These are phyloP conservation scores for Shargacucullia verbasci DNA, from an alignment of 2,888 invertebrate genomes.

Conservation along the genomic window DNA sequence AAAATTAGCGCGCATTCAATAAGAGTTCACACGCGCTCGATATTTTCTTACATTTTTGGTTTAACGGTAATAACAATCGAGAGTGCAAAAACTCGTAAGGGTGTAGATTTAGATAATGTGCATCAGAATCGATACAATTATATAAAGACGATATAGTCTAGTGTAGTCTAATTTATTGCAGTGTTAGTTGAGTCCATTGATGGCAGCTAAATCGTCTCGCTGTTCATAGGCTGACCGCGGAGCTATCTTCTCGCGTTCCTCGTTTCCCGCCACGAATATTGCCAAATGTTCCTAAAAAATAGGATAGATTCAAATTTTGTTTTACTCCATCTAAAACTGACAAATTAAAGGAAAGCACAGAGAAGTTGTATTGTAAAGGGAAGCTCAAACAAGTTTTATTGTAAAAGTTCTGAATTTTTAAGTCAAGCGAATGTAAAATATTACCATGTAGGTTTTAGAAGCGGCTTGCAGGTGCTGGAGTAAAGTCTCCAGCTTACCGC, in stretches of 20 bases:
- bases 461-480: constrained; percentile 86
- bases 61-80: no score
- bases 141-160: no score
- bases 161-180: constrained; percentile 14
- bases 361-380: no score
- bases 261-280: constrained; percentile 91
- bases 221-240: constrained; percentile 80
- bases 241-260: constrained; percentile 89
- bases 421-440: constrained; percentile 23
- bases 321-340: constrained; percentile 16
- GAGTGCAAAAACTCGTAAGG: no score
- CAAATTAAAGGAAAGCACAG: no score
- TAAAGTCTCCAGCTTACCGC: constrained; percentile 78
- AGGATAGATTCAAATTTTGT: constrained; percentile 6
- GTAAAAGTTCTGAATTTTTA: no score
- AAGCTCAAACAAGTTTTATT: no score
- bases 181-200: constrained; percentile 82
- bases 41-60: no score
- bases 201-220: constrained; percentile 77
- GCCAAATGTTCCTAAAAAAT: constrained; percentile 90
- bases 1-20: no score
- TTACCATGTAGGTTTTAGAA: constrained; percentile 88
- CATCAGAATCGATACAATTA: no score
- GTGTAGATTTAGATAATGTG: no score
- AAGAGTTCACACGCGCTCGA: no score